phyloP scores from a whole-genome alignment of 2,888 invertebrate species.

The Protula sp. region DNA sequence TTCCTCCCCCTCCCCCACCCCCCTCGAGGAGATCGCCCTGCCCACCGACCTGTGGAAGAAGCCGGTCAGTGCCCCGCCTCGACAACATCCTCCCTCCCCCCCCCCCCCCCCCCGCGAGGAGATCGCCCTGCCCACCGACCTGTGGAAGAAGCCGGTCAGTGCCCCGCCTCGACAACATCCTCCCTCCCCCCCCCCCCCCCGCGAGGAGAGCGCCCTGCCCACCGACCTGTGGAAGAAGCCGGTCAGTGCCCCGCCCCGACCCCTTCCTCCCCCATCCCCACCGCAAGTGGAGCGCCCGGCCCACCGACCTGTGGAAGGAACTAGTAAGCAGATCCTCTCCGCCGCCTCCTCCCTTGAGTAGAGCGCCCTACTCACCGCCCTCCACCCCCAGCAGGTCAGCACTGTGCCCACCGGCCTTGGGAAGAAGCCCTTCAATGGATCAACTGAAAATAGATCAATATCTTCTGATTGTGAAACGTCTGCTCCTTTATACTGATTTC shows the following conservation, averaged over 20 bases:
- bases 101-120: slow-evolving; percentile 44
- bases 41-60: slow-evolving; percentile 54
- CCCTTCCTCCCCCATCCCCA: too few relatives aligned
- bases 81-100: too few relatives aligned
- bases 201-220: slow-evolving; percentile 43
- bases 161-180: too few relatives aligned
- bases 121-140: slow-evolving; percentile 48
- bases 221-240: slow-evolving; percentile 53
- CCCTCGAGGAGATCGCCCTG: slow-evolving; percentile 48
- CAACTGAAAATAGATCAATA: too few relatives aligned
- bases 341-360: too few relatives aligned
- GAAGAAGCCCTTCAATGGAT: slow-evolving; percentile 49
- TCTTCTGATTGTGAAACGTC: too few relatives aligned
- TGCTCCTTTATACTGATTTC: too few relatives aligned
- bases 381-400: slow-evolving; percentile 48
- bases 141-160: slow-evolving; percentile 52
- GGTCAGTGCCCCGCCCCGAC: slow-evolving; percentile 38
- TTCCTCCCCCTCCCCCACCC: too few relatives aligned
- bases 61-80: slow-evolving; percentile 38
- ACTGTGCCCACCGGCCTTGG: slow-evolving; percentile 51
- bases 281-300: slow-evolving; percentile 42
- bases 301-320: slow-evolving; percentile 53
- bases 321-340: slow-evolving; percentile 38
- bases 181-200: too few relatives aligned
- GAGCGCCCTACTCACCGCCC: too few relatives aligned